Percentiles rank a stretch among this genome's conserved stretches.
phyloP scores from a whole-genome alignment of 2,888 invertebrate genomes.

The Diploptera punctata region DNA sequence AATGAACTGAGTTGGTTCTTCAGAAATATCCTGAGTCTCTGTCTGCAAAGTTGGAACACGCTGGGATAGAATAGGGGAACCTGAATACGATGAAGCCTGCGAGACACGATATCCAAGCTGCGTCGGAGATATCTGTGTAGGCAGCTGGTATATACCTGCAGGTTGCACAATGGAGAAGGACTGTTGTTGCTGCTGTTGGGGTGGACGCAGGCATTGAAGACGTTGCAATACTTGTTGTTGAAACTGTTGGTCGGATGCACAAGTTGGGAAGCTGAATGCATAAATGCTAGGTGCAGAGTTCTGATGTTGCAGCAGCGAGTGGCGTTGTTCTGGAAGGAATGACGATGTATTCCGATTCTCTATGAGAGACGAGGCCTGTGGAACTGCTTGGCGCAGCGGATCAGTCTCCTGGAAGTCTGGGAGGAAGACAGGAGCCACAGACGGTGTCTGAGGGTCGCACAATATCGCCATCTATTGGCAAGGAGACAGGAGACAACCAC shows the following conservation, averaged over 20 bases:
- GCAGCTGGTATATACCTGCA: slow-evolving; percentile 49
- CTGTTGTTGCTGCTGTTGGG: slow-evolving; percentile 29
- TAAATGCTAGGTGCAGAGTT: slow-evolving; percentile 39
- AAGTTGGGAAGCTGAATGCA: slow-evolving; percentile 47
- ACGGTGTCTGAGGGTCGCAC: slow-evolving; percentile 46
- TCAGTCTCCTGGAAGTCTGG: slow-evolving; percentile 50
- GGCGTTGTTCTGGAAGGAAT: slow-evolving; percentile 41
- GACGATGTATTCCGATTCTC: slow-evolving; percentile 37
- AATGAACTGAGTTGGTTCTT: slow-evolving; percentile 62
- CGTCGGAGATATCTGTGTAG: slow-evolving; percentile 17
- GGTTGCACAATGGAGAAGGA: slow-evolving; percentile 51
- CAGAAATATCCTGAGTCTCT: slow-evolving; percentile 48
- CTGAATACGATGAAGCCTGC: slow-evolving; percentile 52
- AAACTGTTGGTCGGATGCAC: slow-evolving; percentile 52
- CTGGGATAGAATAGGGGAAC: slow-evolving; percentile 51
- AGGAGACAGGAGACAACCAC: slow-evolving; percentile 18
- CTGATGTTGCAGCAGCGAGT: slow-evolving; percentile 43
- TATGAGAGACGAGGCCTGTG: slow-evolving; percentile 40
- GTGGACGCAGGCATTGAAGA: slow-evolving; percentile 55
- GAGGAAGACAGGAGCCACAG: slow-evolving; percentile 49
- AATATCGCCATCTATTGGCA: slow-evolving; percentile 40
- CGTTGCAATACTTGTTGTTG: slow-evolving; percentile 61
- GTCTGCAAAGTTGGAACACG: not conserved
- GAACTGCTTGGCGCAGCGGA: slow-evolving; percentile 45
- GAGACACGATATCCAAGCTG: slow-evolving; percentile 47